Evolutionary conservation across 2,888 invertebrate genomes (phyloP), one percentile per base, ranked within the genome.

Genomic region (Bugula neritina): DNA sequence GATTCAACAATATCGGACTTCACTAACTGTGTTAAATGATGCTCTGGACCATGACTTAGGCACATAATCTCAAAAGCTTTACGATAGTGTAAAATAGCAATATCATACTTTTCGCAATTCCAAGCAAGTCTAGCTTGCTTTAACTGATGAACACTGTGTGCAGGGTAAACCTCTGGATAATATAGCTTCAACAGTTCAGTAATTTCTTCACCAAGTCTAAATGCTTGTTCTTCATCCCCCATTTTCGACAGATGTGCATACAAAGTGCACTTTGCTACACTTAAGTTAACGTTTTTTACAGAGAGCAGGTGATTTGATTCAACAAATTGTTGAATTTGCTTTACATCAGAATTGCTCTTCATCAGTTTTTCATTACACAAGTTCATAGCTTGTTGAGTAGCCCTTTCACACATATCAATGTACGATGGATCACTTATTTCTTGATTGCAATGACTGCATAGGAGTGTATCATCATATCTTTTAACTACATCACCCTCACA

Each of bases 61-160:
- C 3, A 10, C 63, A 63, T 5, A n/a, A 2, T 31, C 17, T n/a
- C 5, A 31, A 29, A 17, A 31, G 63, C 63, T 5, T 31, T 13
- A 5, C 63, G 63, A 31, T 63, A 63, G 5, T 31, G 63, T 13
- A 13, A 31, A 3, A 63, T 25, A 5, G 63, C 63, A 31, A 3
- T 63, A 10, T 27, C n/a, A 31, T 29, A 34, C 63, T 63, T 25
- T 10, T 63, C 63, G 3, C 21, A 63, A 21, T 63, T 21, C 63
- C 63, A 63, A 3, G 63, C 63, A 63, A 63, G 63, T 13, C 63
- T 27, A 31, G 63, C 63, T 31, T 63, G 63, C n/a, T 63, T 63
- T 1, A 63, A n/a, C 31, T 25, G 29, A n/a, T 63, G 63, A 2
- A 31, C 31, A 10, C 63, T 27, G n/a, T 63, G 63, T 5, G 31